These are phyloP conservation scores for Drosophila acutilabella DNA, from an alignment of 2,888 invertebrate species.

Conservation along the genomic window DNA sequence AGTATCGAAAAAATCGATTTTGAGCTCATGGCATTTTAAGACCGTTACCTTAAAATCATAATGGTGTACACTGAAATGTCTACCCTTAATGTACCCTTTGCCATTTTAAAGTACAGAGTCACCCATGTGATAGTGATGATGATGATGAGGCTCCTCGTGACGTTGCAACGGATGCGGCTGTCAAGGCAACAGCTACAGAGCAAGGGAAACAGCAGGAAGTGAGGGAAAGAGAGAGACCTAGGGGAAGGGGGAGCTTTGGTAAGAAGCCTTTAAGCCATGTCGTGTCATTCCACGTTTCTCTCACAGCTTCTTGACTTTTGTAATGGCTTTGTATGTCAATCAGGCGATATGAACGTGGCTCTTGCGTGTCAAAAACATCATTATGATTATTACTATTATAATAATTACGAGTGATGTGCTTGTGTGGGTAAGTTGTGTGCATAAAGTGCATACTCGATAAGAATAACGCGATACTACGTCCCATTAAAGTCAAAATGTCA, in stretches of 20 bases:
- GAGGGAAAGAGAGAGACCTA: too few species aligned
- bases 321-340: constrained; percentile 71
- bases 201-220: neutral
- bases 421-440: constrained; percentile 4
- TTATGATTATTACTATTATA: constrained; percentile 18
- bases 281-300: neutral
- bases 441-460: constrained; percentile 28
- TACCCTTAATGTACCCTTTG: neutral
- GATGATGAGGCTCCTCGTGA: constrained; percentile 10
- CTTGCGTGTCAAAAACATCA: constrained; percentile 58
- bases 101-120: neutral
- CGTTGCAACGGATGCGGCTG: constrained; percentile 23
- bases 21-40: too few species aligned
- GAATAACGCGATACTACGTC: constrained; percentile 9
- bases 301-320: constrained; percentile 14
- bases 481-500: constrained; percentile 24
- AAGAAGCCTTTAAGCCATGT: constrained; percentile 8
- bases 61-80: too few species aligned
- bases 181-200: neutral
- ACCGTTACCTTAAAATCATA: too few species aligned
- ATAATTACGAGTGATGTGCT: constrained; percentile 5
- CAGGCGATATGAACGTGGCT: constrained; percentile 62
- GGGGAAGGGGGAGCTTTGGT: too few species aligned
- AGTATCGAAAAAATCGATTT: too few species aligned
- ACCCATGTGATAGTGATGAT: neutral